These are phyloP conservation scores for Heloderma charlesbogerti DNA, from an alignment of 2,113 vertebrate species.

Conservation along the genomic window DNA sequence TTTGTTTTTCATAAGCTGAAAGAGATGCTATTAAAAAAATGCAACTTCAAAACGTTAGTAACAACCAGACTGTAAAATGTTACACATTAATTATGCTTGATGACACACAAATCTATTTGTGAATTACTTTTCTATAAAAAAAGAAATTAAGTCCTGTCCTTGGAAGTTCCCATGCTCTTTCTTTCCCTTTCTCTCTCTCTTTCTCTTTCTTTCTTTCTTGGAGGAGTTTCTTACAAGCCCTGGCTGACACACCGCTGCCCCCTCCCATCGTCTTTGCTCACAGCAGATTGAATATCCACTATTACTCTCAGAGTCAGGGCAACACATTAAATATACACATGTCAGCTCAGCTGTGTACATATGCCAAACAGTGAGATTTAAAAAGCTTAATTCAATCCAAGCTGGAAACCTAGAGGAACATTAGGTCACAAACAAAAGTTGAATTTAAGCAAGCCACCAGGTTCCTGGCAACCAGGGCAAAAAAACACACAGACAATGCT, in stretches of 20 bases:
- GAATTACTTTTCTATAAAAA: not conserved
- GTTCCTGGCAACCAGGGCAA: slow-evolving; percentile 60
- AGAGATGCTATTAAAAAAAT: slow-evolving; percentile 30
- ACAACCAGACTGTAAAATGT: not conserved
- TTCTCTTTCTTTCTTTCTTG: not conserved
- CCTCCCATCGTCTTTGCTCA: slow-evolving; percentile 60
- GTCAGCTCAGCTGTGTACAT: slow-evolving; percentile 56
- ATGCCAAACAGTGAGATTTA: slow-evolving; percentile 55
- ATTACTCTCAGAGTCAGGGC: slow-evolving; percentile 24
- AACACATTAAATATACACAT: slow-evolving; percentile 65
- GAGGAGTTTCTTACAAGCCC: slow-evolving; percentile 26
- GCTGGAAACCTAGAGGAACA: slow-evolving; percentile 56
- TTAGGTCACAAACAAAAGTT: slow-evolving; percentile 31
- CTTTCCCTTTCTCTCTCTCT: too few species aligned
- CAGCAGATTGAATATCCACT: slow-evolving; percentile 60
- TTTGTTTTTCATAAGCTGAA: slow-evolving; percentile 3
- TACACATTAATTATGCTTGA: not conserved
- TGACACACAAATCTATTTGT: not conserved
- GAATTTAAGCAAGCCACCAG: slow-evolving; percentile 56
- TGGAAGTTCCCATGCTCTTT: not conserved
- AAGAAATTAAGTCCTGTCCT: not conserved
- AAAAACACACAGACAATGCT: slow-evolving; percentile 55
- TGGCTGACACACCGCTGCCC: not conserved
- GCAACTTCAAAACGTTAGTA: slow-evolving; percentile 37
- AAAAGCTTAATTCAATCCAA: slow-evolving; percentile 58